Percentiles rank a stretch among this genome's conserved stretches.
Conservation (phyloP, 2,888 invertebrate species). For the Leptopilina myrica region DNA sequence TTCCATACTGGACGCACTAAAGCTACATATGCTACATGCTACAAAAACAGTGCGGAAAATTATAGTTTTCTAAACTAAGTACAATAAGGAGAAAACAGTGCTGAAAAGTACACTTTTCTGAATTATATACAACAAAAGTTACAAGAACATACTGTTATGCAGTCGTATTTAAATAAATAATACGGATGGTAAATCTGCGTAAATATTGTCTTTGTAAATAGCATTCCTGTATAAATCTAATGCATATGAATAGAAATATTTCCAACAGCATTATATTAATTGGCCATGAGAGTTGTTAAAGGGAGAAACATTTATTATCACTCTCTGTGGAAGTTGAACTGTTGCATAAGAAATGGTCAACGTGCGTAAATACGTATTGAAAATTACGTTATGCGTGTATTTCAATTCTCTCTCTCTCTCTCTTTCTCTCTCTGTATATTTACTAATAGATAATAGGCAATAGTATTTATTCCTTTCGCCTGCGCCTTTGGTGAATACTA, state of each 20-base stretch:
- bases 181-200: too few species aligned
- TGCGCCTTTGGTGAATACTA: background rate
- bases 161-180: too few species aligned
- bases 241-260: background rate
- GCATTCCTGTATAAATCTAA: too few species aligned
- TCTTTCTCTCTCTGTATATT: background rate
- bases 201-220: too few species aligned
- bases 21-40: too few species aligned
- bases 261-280: background rate
- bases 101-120: too few species aligned
- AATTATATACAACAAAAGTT: too few species aligned
- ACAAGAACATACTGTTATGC: too few species aligned
- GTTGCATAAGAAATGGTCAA: conserved; percentile 16
- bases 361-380: conserved; percentile 1
- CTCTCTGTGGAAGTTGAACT: conserved; percentile 8
- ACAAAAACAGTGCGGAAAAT: too few species aligned
- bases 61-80: too few species aligned
- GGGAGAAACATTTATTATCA: conserved; percentile 7
- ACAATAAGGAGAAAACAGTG: too few species aligned
- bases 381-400: background rate
- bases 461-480: conserved; percentile 11
- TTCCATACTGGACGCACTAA: too few species aligned
- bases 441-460: conserved; percentile 11
- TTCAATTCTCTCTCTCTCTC: background rate
- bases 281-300: conserved; percentile 3